phyloP scores from a whole-genome alignment of 2,113 vertebrate species.

The Callopanchax toddi region DNA sequence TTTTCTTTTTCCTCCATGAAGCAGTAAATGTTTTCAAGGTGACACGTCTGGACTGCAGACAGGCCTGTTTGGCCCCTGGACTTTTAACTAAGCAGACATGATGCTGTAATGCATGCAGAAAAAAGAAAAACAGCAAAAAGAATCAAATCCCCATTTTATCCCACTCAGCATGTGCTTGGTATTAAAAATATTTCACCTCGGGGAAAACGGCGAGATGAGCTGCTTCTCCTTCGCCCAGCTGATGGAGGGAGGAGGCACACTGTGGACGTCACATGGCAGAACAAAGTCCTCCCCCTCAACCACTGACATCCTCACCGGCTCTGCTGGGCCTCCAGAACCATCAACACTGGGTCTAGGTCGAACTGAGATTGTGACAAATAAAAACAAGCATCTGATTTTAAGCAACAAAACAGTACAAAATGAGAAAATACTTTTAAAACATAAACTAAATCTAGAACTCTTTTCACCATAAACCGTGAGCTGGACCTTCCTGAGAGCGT shows the following conservation, averaged over 20 bases:
- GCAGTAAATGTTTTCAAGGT: not conserved
- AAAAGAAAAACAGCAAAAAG: not conserved
- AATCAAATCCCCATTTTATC: too few relatives aligned
- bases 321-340: constrained; percentile 60
- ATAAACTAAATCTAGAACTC: too few relatives aligned
- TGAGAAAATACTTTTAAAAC: too few relatives aligned
- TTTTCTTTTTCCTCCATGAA: not conserved
- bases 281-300: constrained; percentile 85
- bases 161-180: not conserved
- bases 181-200: constrained; percentile 79
- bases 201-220: constrained; percentile 93
- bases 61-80: not conserved
- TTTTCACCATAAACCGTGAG: constrained; percentile 95
- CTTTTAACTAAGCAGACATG: not conserved
- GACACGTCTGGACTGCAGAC: not conserved
- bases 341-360: constrained; percentile 82
- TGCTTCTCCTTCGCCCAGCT: constrained; percentile 93
- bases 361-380: constrained; percentile 76
- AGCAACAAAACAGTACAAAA: too few relatives aligned
- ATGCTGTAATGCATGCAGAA: not conserved
- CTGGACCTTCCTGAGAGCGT: constrained; percentile 90
- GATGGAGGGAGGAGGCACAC: constrained; percentile 89
- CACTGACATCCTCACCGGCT: constrained; percentile 82
- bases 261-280: constrained; percentile 91
- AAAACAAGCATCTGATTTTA: too few relatives aligned